Conservation (phyloP, 2,113 vertebrate genomes). For the Cochlearius cochlearius region DNA sequence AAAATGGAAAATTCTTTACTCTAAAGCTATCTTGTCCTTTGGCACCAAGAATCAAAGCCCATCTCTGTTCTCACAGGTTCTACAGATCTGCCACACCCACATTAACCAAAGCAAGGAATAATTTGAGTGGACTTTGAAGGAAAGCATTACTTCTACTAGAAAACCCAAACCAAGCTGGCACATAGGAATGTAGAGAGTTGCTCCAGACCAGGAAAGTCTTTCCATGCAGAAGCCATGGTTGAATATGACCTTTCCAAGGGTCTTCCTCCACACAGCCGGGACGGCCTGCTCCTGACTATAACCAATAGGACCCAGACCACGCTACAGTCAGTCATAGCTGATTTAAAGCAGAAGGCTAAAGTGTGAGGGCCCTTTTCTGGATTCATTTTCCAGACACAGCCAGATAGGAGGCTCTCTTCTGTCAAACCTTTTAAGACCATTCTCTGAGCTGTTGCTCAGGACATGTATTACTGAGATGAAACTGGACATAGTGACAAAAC, state of each 20-base stretch:
- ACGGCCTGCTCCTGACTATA: not conserved
- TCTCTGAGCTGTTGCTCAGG: not conserved
- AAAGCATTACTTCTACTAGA: not conserved
- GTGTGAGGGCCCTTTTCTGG: not conserved
- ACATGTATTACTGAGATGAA: not conserved
- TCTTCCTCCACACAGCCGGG: not conserved
- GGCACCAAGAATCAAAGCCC: not conserved
- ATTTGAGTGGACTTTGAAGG: not conserved
- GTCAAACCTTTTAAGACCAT: not conserved
- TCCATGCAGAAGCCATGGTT: not conserved
- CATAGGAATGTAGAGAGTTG: not conserved
- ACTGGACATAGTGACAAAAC: not conserved
- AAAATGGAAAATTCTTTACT: not conserved
- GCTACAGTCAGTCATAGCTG: not conserved
- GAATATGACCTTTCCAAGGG: not conserved
- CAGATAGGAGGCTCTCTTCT: not conserved
- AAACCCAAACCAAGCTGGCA: not conserved
- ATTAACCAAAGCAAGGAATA: not conserved
- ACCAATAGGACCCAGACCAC: too few species aligned
- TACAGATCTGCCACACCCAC: not conserved
- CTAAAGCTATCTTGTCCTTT: not conserved
- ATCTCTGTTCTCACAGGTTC: not conserved
- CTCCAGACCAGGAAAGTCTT: not conserved
- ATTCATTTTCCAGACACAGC: not conserved
- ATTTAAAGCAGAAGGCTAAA: not conserved